Evolutionary conservation across 2,113 vertebrate species (phyloP), one percentile per base, ranked within the genome.

Genomic region (Grammomys dolichurus): DNA sequence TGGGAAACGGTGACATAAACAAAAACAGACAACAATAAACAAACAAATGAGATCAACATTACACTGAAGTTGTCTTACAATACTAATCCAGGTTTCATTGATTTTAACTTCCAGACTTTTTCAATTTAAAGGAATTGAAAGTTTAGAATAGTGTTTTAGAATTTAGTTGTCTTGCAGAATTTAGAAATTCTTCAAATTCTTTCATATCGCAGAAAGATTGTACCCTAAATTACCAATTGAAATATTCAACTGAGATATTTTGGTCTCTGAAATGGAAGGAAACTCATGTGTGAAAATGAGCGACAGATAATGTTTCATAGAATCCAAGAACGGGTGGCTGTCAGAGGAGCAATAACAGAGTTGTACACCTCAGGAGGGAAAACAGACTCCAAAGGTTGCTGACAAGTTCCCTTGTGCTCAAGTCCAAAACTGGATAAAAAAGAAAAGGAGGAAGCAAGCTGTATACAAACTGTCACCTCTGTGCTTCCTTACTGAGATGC

Each of bases 41-140:
- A 56, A 56, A 36, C 51, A 81, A 36, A n/a, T 11, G 8, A 36
- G 54, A 80, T 24, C 7, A 26, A 26, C 8, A 3, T 11, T 20
- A 20, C 51, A 20, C 12, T n/a, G 3, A 56, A 22, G 17, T n/a
- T 56, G 12, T 33, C 51, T 81, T 31, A 40, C 0, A 36, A 19
- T 40, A 75, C 48, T 63, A 63, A 86, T 24, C 81, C 13, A 90
- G 17, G 1, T 69, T 76, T 11, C 51, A 26, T 20, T 31, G 24
- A 2, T 78, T 93, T 80, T 75, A 88, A 24, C 24, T 72, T 85
- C 56, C 58, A 96, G 67, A 89, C 72, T 31, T 87, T 54, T 76
- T 43, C 5, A 82, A 89, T 16, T 40, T 54, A 96, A 85, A 72
- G 65, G 2, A 76, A 8, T 26, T 73, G 28, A 19, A 67, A 75